These are phyloP conservation scores for Steromphala cineraria DNA, from an alignment of 2,888 invertebrate genomes.

Conservation along the genomic window DNA sequence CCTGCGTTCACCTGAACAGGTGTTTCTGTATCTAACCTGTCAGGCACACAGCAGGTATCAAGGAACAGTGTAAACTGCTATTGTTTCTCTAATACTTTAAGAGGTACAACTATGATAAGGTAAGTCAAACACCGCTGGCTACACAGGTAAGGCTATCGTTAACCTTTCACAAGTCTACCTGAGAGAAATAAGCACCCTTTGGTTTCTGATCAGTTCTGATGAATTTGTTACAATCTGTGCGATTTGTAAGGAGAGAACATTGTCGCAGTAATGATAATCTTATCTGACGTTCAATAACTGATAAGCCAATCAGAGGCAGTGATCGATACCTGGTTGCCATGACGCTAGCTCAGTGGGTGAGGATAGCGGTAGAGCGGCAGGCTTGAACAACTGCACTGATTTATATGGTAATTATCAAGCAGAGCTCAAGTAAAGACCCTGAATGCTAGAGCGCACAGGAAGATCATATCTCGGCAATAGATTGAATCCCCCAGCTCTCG, in stretches of 20 bases:
- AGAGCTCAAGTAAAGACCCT: neutral
- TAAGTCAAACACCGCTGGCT: neutral
- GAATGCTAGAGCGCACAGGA: neutral
- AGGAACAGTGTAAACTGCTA: too few relatives aligned
- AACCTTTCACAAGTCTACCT: neutral
- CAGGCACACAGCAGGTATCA: too few relatives aligned
- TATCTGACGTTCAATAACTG: conserved; percentile 17
- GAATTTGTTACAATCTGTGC: neutral
- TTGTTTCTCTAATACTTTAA: too few relatives aligned
- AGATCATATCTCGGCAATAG: neutral
- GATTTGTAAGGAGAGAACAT: conserved; percentile 14
- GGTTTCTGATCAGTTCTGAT: neutral
- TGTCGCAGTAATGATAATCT: conserved; percentile 13
- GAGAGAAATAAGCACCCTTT: neutral
- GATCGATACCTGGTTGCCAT: conserved; percentile 15
- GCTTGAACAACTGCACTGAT: neutral
- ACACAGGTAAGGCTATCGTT: neutral
- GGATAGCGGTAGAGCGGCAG: neutral
- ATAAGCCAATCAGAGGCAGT: conserved; percentile 7
- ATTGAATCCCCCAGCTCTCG: neutral
- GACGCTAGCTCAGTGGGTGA: neutral
- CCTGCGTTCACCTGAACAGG: neutral
- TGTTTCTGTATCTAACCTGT: neutral
- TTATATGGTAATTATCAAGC: conserved; percentile 14
- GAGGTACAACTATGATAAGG: too few relatives aligned